phyloP scores from a whole-genome alignment of 2,888 invertebrate species.

The Dermolepida albohirtum region DNA sequence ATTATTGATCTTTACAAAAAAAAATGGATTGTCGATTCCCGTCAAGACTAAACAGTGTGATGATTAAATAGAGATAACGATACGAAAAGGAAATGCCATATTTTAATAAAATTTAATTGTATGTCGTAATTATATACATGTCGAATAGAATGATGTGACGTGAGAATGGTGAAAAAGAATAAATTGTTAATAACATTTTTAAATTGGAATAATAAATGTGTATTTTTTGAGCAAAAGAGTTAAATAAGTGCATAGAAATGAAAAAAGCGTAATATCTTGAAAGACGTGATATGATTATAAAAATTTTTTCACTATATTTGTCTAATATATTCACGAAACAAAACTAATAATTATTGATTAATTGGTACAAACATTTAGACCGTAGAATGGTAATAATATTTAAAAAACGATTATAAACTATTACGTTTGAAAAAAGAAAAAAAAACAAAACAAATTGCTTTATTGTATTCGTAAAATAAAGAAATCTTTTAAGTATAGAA shows the following conservation, averaged over 20 bases:
- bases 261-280: slow-evolving; percentile 23
- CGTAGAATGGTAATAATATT: slow-evolving; percentile 27
- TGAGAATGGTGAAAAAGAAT: slow-evolving; percentile 10
- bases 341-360: slow-evolving; percentile 35
- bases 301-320: slow-evolving; percentile 40
- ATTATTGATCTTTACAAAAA: neutral
- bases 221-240: slow-evolving; percentile 29
- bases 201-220: slow-evolving; percentile 27
- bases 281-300: slow-evolving; percentile 27
- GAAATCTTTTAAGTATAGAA: no score
- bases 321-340: slow-evolving; percentile 24
- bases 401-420: neutral
- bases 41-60: slow-evolving; percentile 24
- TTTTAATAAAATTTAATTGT: slow-evolving; percentile 38
- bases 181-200: slow-evolving; percentile 23
- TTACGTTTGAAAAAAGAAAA: no score
- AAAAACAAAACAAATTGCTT: slow-evolving; percentile 27
- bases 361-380: slow-evolving; percentile 40
- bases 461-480: slow-evolving; percentile 20
- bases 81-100: slow-evolving; percentile 27
- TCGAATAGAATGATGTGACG: neutral
- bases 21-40: slow-evolving; percentile 25
- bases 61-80: slow-evolving; percentile 18
- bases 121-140: slow-evolving; percentile 5
- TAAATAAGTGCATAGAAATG: neutral